Evolutionary conservation across 2,113 vertebrate genomes (phyloP), one percentile per base, ranked within the genome.

Genomic region (Pseudonaja textilis): DNA sequence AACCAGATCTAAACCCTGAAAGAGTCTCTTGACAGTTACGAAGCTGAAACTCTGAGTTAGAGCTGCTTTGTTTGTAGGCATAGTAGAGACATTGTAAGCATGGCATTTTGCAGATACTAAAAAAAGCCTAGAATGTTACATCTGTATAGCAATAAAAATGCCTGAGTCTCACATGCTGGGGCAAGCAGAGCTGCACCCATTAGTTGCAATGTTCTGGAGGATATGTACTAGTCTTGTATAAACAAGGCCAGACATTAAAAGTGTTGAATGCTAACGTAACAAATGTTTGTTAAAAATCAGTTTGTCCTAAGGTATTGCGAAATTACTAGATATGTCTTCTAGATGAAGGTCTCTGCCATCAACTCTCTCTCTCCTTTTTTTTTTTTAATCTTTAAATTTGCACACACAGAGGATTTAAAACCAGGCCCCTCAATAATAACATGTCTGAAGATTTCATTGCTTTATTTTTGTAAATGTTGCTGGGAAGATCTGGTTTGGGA

Each of bases 201-300:
- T 92, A n/a, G 29, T 91, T 45, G 69, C 47, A 39, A 6, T 52
- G 56, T 25, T 18, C 57, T 87, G 45, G 56, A 64, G 45, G n/a
- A 88, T 87, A 93, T 18, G 91, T 3, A 5, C 29, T 89, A 22
- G 18, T 92, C 39, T 89, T 92, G 89, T 94, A 55, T 93, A 34
- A 25, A 50, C 92, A 88, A 69, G 5, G 56, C 91, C 92, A 50
- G 9, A 50, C 34, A 0, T 29, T 22, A 57, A 88, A 54, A 56
- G 9, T 0, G 0, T 61, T 91, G 45, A 74, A 23, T 34, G 55
- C 25, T 90, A 34, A 3, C 74, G 26, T 54, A 3, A 64, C 45
- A 42, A 7, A 12, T 39, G 29, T 20, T 86, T 89, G 47, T 2
- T 59, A n/a, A 85, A 89, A 89, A 61, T 91, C 26, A 39, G 16